Percentiles rank a stretch among this genome's conserved stretches.
phyloP scores from a whole-genome alignment of 1,140 invertebrate species.

The Nylanderia fulva region DNA sequence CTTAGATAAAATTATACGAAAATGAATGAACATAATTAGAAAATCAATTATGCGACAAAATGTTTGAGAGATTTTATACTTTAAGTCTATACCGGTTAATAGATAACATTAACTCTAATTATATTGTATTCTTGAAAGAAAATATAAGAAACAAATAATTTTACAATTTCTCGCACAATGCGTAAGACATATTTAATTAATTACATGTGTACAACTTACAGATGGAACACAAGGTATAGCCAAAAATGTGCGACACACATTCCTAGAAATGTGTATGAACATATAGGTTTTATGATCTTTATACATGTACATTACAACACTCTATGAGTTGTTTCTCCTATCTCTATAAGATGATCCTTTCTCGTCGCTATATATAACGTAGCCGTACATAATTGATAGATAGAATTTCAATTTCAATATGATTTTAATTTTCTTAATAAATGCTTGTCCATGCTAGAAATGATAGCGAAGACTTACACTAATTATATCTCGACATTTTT shows the following conservation, averaged over 20 bases:
- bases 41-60: constrained; percentile 32
- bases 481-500: not conserved
- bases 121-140: constrained; percentile 11
- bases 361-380: constrained; percentile 24
- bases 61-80: constrained; percentile 20
- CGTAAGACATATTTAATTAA: constrained; percentile 71
- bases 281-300: constrained; percentile 54
- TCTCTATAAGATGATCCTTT: not conserved
- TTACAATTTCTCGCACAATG: constrained; percentile 60
- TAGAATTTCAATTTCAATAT: not conserved
- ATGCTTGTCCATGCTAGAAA: not conserved
- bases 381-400: constrained; percentile 4
- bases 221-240: not conserved
- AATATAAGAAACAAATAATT: constrained; percentile 64
- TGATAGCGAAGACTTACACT: constrained; percentile 2
- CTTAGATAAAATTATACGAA: too few relatives aligned
- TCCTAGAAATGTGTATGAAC: constrained; percentile 41
- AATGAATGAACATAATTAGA: not conserved
- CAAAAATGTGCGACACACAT: constrained; percentile 59
- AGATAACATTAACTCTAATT: not conserved
- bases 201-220: constrained; percentile 73
- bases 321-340: constrained; percentile 2
- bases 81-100: constrained; percentile 1
- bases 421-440: constrained; percentile 19
- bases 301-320: constrained; percentile 69